A percentile compares a stretch with the other conserved stretches of the same genome.
These are phyloP conservation scores for Dipodomys stephensi DNA, from an alignment of 2,113 vertebrate species.

Conservation along the genomic window DNA sequence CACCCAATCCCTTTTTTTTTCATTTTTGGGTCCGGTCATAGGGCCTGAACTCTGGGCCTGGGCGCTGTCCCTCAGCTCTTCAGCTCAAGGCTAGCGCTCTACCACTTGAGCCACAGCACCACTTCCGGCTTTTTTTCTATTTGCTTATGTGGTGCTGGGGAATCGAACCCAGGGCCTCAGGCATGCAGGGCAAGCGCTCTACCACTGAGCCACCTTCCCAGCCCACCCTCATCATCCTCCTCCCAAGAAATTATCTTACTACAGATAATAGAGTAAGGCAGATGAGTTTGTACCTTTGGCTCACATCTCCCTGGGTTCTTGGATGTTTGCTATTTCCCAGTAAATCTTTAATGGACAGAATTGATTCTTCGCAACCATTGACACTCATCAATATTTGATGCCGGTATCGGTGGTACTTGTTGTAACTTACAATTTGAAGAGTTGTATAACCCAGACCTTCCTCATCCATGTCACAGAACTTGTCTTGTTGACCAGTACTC, in stretches of 20 bases:
- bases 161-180: too few species aligned
- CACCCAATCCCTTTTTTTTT: background rate
- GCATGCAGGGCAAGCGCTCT: too few species aligned
- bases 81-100: too few species aligned
- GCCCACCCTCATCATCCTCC: background rate
- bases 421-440: background rate
- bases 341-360: background rate
- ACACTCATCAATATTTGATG: background rate
- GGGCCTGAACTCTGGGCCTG: too few species aligned
- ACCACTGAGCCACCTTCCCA: too few species aligned
- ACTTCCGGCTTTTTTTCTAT: too few species aligned
- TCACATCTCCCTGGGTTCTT: background rate
- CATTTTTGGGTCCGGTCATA: too few species aligned
- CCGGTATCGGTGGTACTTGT: background rate
- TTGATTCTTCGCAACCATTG: background rate
- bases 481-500: background rate
- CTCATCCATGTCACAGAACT: background rate
- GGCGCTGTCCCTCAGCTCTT: too few species aligned
- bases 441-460: background rate
- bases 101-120: too few species aligned
- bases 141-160: too few species aligned
- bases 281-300: background rate
- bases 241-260: background rate
- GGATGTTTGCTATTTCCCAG: background rate
- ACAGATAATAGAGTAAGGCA: background rate